Conservation (phyloP, 92 coral and sea anemone genomes). For the Porites rus region DNA sequence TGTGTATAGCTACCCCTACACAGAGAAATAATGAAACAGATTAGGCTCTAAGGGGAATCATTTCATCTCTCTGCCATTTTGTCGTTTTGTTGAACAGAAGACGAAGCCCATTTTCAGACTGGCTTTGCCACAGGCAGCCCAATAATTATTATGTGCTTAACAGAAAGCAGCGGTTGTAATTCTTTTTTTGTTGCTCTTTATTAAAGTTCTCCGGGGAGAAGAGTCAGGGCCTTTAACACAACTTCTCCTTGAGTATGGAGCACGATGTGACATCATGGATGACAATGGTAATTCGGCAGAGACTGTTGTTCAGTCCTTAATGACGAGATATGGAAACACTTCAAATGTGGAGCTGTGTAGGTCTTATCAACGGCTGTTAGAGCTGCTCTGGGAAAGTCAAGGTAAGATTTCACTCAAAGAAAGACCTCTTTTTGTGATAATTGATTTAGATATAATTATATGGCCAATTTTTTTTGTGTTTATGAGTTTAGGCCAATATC, state of each 20-base stretch:
- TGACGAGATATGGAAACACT: slow-evolving; percentile 73
- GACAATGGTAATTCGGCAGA: slow-evolving; percentile 75
- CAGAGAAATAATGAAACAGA: too few relatives aligned
- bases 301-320: slow-evolving; percentile 71
- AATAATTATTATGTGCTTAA: too few relatives aligned
- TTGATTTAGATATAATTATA: not conserved
- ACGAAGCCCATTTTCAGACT: too few relatives aligned
- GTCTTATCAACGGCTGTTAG: slow-evolving; percentile 68
- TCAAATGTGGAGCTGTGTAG: slow-evolving; percentile 65
- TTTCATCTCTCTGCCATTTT: too few relatives aligned
- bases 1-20: too few relatives aligned
- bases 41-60: too few relatives aligned
- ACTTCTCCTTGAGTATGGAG: slow-evolving; percentile 91
- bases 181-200: not conserved
- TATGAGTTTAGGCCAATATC: too few relatives aligned
- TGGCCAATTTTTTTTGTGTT: too few relatives aligned
- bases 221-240: slow-evolving; percentile 73
- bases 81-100: too few relatives aligned
- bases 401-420: slow-evolving; percentile 34
- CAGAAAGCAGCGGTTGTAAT: not conserved
- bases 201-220: slow-evolving; percentile 77
- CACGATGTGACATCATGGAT: slow-evolving; percentile 75
- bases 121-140: too few relatives aligned
- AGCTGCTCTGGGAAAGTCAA: slow-evolving; percentile 73
- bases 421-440: not conserved